Evolutionary conservation across 2,888 invertebrate genomes (phyloP).

Genomic region (Branchipolynoe longqiensis): DNA sequence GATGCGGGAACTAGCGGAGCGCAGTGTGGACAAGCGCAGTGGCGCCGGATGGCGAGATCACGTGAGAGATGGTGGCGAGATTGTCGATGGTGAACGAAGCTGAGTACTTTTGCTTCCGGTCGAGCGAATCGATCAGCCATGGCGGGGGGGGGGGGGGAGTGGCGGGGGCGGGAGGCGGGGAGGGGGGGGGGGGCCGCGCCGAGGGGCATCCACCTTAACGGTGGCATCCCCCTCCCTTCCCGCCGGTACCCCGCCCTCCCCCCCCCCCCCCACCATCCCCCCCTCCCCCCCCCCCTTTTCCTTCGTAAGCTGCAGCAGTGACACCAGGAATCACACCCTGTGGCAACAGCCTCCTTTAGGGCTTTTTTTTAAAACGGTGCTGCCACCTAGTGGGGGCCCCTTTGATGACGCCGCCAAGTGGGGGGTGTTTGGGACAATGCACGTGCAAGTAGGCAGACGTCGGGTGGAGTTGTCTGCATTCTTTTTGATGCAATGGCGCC

Average conservation of each 20-base stretch:
- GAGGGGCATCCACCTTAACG: background rate
- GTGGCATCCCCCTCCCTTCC: background rate
- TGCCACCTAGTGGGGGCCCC: conserved; percentile 39
- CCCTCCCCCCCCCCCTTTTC: background rate
- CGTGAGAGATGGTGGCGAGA: too few relatives aligned
- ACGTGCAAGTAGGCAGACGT: conserved; percentile 40
- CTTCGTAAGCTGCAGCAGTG: background rate
- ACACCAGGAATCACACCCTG: conserved; percentile 8
- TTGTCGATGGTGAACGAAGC: too few relatives aligned
- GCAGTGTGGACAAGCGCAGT: too few relatives aligned
- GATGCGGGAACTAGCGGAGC: too few relatives aligned
- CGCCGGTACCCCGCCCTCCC: background rate
- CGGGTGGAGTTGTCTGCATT: conserved; percentile 37
- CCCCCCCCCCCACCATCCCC: background rate
- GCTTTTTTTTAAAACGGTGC: conserved; percentile 48
- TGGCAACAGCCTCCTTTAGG: conserved; percentile 27
- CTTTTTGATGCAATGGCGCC: conserved; percentile 49
- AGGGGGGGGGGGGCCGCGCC: too few relatives aligned
- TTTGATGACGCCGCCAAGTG: background rate
- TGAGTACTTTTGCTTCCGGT: too few relatives aligned
- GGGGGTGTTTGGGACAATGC: background rate
- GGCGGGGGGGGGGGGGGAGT: background rate
- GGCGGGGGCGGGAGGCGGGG: conserved; percentile 3
- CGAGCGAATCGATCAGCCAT: too few relatives aligned
- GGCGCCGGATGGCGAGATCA: too few relatives aligned